Base-by-base conservation (phyloP, 2,888 invertebrate species). In the Polymixis flavicincta region DNA sequence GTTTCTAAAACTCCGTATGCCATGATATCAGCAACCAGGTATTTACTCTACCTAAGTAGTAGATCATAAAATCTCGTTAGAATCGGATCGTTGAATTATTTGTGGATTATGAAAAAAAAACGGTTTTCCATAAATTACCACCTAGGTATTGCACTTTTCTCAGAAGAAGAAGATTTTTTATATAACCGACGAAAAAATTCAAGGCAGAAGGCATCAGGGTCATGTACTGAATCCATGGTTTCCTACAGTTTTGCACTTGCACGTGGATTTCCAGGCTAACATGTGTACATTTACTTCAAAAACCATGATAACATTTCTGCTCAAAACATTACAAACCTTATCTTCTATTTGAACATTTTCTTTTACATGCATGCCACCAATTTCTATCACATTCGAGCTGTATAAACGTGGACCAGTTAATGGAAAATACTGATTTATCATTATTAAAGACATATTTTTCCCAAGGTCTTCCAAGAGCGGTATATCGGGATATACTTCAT, bases 401-500 rank as follows among this genome's bases (percentile, higher is more conserved):
- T 93, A 82, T 0, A 97, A 94, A 70, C 94, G 95, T 0, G 96
- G 92, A 1, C 97, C 97, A 74, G 95, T 95, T 45, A 97, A 82
- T 8, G 96, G 95, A 83, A 95, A 95, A 90, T 97, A 97, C 42
- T 97, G 96, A 87, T 97, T 97, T 0, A 97, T 74, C 70, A 94
- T 37, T 54, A 90, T 84, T n/a, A 90, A 71, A n/a, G 88, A 87
- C 55, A 90, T 60, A 66, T 93, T 92, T 22, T 85, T 88, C n/a
- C 81, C 94, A 25, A 92, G 76, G 4, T 60, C 85, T 85, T 92
- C 92, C 70, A 93, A 80, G 45, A 87, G 85, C 13, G 90, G 89
- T 7, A 89, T 86, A 13, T 90, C 89, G 3, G 90, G 89, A 80
- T 89, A 89, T 45, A 87, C 79, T 59, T 84, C 79, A 57, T 88